Conservation (phyloP, 2,113 vertebrate species). For the Circaetus cinerascens region DNA sequence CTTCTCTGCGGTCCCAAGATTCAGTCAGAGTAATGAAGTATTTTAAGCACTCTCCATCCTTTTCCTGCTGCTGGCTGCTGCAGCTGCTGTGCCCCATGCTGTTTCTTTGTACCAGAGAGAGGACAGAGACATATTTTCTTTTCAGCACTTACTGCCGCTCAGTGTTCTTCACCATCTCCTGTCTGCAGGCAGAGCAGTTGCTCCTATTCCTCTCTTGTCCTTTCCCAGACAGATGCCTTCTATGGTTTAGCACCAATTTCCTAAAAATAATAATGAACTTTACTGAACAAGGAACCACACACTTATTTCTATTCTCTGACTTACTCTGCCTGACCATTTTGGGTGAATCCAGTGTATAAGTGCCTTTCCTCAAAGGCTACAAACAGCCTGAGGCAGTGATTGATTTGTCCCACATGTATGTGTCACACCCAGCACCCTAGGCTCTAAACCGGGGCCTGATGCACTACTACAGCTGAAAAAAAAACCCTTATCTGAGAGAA, state of each 20-base stretch:
- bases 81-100: constrained; percentile 4
- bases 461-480: neutral
- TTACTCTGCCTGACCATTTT: neutral
- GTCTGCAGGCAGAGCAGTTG: neutral
- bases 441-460: neutral
- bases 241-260: neutral
- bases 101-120: neutral
- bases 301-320: neutral
- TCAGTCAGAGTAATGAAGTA: neutral
- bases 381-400: neutral
- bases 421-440: neutral
- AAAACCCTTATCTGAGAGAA: neutral
- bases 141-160: neutral
- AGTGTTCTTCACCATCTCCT: neutral
- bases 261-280: neutral
- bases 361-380: neutral
- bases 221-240: neutral
- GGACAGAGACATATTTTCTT: neutral
- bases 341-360: neutral
- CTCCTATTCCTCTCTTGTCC: neutral
- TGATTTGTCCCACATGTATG: neutral
- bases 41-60: neutral
- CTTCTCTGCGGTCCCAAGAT: neutral
- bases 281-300: neutral
- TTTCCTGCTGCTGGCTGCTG: neutral